These are phyloP conservation scores for Pachypeltis micranthus DNA, from an alignment of 1,140 invertebrate species.

Conservation along the genomic window DNA sequence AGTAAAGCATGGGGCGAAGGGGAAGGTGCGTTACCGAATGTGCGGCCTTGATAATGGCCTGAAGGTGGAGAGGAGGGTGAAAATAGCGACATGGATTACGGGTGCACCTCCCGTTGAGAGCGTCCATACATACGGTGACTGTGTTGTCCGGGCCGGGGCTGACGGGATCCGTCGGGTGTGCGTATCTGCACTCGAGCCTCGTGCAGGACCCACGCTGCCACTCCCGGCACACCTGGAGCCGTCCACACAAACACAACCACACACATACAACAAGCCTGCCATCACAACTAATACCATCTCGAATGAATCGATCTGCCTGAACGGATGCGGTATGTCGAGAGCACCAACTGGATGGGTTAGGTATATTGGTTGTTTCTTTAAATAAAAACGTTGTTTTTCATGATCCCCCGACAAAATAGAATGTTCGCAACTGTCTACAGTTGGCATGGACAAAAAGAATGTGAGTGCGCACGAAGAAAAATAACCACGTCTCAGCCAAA, in stretches of 20 bases:
- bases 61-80: slow-evolving; percentile 94
- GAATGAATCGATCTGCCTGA: neutral
- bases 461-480: too few species aligned
- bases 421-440: too few species aligned
- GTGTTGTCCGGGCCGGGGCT: slow-evolving; percentile 86
- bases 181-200: slow-evolving; percentile 93
- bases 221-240: slow-evolving; percentile 88
- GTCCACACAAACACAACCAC: slow-evolving; percentile 13
- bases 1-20: slow-evolving; percentile 34
- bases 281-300: neutral
- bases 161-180: slow-evolving; percentile 83
- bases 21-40: slow-evolving; percentile 88
- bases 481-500: too few species aligned
- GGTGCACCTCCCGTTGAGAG: slow-evolving; percentile 91
- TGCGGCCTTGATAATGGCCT: slow-evolving; percentile 95
- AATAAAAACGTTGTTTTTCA: neutral
- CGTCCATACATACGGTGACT: slow-evolving; percentile 98
- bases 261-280: slow-evolving; percentile 11
- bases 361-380: too few species aligned
- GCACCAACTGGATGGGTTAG: too few species aligned
- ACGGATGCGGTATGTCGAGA: too few species aligned
- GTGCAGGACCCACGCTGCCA: slow-evolving; percentile 95
- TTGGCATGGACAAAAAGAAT: too few species aligned
- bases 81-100: slow-evolving; percentile 94
- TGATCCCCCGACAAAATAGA: too few species aligned